Conservation (phyloP, 2,797 vertebrate genomes). For the Crypturellus tataupa region DNA sequence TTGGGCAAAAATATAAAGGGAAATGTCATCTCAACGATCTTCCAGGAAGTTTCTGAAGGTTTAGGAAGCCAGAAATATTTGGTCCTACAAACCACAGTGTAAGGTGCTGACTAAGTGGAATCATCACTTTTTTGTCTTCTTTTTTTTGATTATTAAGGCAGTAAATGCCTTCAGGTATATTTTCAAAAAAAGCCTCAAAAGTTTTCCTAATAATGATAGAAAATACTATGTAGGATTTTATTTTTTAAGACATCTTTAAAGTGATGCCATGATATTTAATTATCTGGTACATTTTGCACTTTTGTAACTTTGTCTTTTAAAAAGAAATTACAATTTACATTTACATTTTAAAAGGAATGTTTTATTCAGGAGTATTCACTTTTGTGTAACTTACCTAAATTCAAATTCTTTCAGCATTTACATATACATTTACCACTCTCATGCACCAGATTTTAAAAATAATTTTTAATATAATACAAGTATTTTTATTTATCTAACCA, state of each 20-base stretch:
- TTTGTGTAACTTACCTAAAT: background rate
- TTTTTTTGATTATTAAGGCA: background rate
- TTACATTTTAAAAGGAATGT: background rate
- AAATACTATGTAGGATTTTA: background rate
- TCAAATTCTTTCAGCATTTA: background rate
- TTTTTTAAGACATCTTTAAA: background rate
- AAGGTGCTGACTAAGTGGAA: background rate
- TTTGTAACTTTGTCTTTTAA: background rate
- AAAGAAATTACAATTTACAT: background rate
- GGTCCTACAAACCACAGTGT: background rate
- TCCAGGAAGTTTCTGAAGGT: background rate
- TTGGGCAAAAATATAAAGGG: background rate
- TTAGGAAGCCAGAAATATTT: conserved; percentile 1
- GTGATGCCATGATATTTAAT: background rate
- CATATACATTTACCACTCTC: background rate
- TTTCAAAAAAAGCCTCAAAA: background rate
- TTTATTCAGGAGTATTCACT: background rate
- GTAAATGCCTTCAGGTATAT: background rate
- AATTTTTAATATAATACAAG: background rate
- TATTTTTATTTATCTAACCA: conserved; percentile 36
- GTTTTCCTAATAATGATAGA: background rate
- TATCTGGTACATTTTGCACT: background rate
- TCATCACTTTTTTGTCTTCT: background rate
- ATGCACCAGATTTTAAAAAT: conserved; percentile 11
- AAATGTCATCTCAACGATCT: background rate